Percentiles rank a stretch among this genome's conserved stretches.
Conservation (phyloP, 1,140 invertebrate species). For the Augochlora pura region DNA sequence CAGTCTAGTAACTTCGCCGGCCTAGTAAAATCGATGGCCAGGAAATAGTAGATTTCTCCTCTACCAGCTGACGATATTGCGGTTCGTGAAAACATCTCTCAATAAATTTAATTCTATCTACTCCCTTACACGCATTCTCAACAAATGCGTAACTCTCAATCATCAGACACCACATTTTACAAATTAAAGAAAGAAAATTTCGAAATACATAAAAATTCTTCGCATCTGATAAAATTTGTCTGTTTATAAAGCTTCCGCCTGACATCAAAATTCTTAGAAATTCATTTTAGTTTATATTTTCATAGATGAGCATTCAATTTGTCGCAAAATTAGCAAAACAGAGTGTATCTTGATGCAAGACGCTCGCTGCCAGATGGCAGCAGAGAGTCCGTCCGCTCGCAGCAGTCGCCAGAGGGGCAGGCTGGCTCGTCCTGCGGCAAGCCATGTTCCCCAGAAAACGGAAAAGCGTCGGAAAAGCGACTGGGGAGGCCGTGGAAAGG, state of each 20-base stretch:
- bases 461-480: slow-evolving; percentile 54
- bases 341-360: not conserved
- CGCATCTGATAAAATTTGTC: not conserved
- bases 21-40: slow-evolving; percentile 43
- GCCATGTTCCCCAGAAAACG: slow-evolving; percentile 54
- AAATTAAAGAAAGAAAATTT: no score
- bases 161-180: no score
- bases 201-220: no score
- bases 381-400: not conserved
- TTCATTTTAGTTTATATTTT: not conserved
- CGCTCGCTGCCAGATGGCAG: slow-evolving; percentile 20
- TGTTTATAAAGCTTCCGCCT: not conserved
- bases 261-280: not conserved
- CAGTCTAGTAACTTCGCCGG: slow-evolving; percentile 24
- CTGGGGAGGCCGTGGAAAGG: slow-evolving; percentile 45
- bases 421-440: not conserved
- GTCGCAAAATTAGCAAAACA: not conserved
- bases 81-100: not conserved
- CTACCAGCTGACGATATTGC: slow-evolving; percentile 19
- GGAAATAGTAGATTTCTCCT: not conserved
- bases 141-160: no score
- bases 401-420: no score
- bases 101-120: no score
- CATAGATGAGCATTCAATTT: not conserved
- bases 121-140: no score